Evolutionary conservation across 2,797 vertebrate genomes (phyloP).

Genomic region (Falco peregrinus): DNA sequence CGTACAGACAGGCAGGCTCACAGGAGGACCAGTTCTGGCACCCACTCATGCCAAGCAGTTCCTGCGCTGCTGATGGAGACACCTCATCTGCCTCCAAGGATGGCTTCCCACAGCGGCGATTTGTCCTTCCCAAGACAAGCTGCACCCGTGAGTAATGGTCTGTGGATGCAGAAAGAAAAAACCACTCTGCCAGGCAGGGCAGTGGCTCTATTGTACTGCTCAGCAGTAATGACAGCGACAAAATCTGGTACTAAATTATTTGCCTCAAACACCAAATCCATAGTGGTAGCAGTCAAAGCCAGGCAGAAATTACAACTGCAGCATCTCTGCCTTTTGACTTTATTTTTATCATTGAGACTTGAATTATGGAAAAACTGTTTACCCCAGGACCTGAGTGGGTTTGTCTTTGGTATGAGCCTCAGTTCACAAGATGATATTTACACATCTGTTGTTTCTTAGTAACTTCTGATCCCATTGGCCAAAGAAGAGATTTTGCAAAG

Average conservation of each 20-base stretch:
- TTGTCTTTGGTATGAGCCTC: neutral
- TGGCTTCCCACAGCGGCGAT: neutral
- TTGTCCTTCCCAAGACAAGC: neutral
- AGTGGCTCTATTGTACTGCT: neutral
- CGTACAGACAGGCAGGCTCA: accelerated
- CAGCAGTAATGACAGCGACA: neutral
- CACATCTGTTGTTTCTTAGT: accelerated
- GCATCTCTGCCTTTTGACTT: neutral
- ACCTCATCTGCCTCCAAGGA: neutral
- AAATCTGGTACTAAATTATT: neutral
- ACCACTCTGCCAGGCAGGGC: neutral
- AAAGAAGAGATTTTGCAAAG: neutral
- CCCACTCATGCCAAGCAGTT: neutral
- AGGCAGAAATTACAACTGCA: neutral
- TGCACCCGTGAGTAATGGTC: neutral
- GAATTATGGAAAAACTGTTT: neutral
- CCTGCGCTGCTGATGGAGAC: neutral
- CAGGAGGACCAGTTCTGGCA: neutral
- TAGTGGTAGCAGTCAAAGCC: neutral
- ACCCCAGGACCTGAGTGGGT: neutral
- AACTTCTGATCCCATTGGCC: neutral
- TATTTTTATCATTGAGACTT: neutral
- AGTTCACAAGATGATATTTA: neutral
- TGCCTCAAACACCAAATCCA: neutral
- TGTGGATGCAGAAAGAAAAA: neutral